Evolutionary conservation across 2,888 invertebrate genomes (phyloP), one percentile per base, ranked within the genome.

Genomic region (Cloeon dipterum): DNA sequence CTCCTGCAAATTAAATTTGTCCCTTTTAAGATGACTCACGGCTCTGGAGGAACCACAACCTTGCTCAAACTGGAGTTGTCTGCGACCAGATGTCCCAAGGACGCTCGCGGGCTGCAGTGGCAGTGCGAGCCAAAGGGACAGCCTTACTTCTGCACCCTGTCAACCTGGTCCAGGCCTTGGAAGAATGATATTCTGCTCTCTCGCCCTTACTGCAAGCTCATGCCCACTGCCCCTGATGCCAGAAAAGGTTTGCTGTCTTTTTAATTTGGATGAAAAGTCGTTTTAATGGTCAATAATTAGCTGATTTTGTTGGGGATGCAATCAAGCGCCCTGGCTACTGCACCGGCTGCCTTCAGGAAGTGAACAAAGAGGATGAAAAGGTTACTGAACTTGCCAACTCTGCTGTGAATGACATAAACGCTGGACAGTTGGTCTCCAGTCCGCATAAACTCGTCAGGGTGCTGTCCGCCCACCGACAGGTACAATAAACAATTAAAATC

Each of bases 11-110:
- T 25, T 23, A 23, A 23, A 23, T 8, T 23, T 23, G n/a, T 23
- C n/a, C 10, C 10, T n/a, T 23, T 23, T 10, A 8, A 43, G 42
- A 38, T 41, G n/a, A 43, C 42, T 23, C 41, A 42, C 21, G 42
- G 42, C 8, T 43, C 42, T 19, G 40, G 39, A 20, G 41, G 41
- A 2, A 17, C 29, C 3, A 11, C 40, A 18, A 39, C 42, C 10
- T 40, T 39, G 1, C 20, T 41, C 7, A 36, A 40, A 14, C 20
- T 43, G 10, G 35, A 36, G 23, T 29, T 43, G 16, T 41, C 41
- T 8, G 40, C 42, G 7, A 38, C 42, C 14, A 20, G 40, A 4
- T 43, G 43, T 21, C 25, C 41, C 26, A 43, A 43, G 21, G 32
- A 25, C 14, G 20, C 21, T 4, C 4, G 5, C 7, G 19, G 23